Base-by-base conservation (phyloP, 2,797 vertebrate species). In the Bradypus variegatus region DNA sequence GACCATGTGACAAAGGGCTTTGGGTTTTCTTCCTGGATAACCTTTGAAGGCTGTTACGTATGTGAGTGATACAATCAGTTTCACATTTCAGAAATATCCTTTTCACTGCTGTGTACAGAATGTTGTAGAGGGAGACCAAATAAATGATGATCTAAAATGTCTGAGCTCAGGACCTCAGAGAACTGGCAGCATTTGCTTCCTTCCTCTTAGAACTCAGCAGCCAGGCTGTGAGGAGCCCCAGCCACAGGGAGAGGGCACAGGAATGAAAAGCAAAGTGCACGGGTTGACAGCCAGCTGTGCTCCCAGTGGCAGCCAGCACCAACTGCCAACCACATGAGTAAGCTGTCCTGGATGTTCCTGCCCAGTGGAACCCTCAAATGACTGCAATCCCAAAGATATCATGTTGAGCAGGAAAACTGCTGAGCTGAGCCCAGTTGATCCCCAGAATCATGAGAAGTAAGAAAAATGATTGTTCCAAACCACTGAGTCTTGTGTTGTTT, bases 31-130 rank as follows among this genome's bases (percentile, higher is more conserved):
- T 11, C 11, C 31, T 19, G 19, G 69, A 81, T 91, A 87, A 70
- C 8, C 50, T 72, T 38, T 45, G 70, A n/a, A 67, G 41, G 31
- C 21, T 69, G 48, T 62, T 70, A 19, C 50, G 27, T 25, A 16
- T 11, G 19, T 53, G 64, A 91, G 18, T 58, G 60, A 45, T 29
- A 81, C 12, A 18, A 50, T 41, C 80, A 6, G 8, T 50, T n/a
- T 27, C 75, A 53, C 58, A 82, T 86, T 60, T 88, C 69, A 92
- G 86, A 93, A 91, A 48, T 41, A 72, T n/a, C 50, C 65, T n/a
- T 73, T 90, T 31, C 15, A 29, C 33, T 72, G 81, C 25, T 33
- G 25, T 45, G 10, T 5, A 76, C n/a, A 50, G 29, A 77, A 69
- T 64, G 21, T 50, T 21, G 60, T 41, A 41, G 62, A 81, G 29